Percentiles rank a stretch among this genome's conserved stretches.
Conservation (phyloP, 2,113 vertebrate genomes). For the Cyanistes caeruleus region DNA sequence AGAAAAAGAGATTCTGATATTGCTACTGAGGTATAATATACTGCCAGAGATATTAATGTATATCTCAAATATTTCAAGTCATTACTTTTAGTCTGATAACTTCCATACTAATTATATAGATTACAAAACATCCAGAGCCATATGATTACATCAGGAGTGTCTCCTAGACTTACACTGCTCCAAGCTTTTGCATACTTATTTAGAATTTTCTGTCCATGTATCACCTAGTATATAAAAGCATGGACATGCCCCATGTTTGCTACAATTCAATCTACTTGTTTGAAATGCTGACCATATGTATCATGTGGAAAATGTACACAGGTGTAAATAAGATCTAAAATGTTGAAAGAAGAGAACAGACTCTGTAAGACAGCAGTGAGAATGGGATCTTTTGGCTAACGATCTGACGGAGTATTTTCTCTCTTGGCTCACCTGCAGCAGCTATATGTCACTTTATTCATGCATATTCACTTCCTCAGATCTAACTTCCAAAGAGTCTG, state of each 20-base stretch:
- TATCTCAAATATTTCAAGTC: neutral
- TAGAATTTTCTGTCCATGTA: neutral
- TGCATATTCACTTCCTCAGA: neutral
- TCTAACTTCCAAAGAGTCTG: neutral
- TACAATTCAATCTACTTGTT: neutral
- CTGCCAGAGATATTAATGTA: neutral
- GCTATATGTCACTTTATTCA: neutral
- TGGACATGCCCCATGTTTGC: neutral
- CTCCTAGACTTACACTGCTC: neutral
- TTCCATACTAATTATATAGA: neutral
- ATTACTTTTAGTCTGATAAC: neutral
- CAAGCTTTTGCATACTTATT: neutral
- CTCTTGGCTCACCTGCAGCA: neutral
- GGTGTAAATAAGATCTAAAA: neutral
- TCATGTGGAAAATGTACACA: neutral
- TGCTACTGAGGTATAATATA: neutral
- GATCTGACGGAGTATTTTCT: neutral
- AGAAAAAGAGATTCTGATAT: neutral
- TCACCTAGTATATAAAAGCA: neutral
- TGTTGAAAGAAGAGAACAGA: neutral
- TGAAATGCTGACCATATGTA: neutral
- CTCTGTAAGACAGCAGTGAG: neutral
- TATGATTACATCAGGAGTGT: neutral
- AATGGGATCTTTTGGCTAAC: neutral
- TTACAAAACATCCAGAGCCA: neutral